Conservation (phyloP, 2,797 vertebrate species). For the Pagetopsis macropterus region DNA sequence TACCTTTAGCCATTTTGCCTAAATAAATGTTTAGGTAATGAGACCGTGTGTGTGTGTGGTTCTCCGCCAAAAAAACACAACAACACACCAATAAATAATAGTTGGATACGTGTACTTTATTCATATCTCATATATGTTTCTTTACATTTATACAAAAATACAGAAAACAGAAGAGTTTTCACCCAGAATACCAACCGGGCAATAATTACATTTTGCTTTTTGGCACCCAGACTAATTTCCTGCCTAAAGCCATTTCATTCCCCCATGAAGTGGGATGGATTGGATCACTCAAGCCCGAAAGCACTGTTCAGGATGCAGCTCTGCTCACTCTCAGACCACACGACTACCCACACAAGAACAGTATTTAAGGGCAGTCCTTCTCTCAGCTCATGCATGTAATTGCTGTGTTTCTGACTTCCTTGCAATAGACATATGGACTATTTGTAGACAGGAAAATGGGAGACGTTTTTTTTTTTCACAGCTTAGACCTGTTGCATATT, state of each 20-base stretch:
- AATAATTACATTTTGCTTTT: conserved; percentile 81
- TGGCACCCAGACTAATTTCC: conserved; percentile 84
- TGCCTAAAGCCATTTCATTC: conserved; percentile 74
- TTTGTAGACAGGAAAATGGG: conserved; percentile 72
- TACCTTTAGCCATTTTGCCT: not conserved
- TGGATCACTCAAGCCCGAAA: conserved; percentile 53
- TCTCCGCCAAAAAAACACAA: not conserved
- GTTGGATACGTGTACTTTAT: conserved; percentile 85
- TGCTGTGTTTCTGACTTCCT: conserved; percentile 28
- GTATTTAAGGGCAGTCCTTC: conserved; percentile 53
- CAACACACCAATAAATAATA: conserved; percentile 18
- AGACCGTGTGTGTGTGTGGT: not conserved
- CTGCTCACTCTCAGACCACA: conserved; percentile 34
- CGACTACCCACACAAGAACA: conserved; percentile 48
- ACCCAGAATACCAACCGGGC: conserved; percentile 79
- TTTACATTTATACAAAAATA: conserved; percentile 89
- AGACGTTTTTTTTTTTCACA: conserved; percentile 74
- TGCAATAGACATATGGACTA: conserved; percentile 47
- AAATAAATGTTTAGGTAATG: not conserved
- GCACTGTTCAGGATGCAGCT: conserved; percentile 52
- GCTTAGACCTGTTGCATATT: conserved; percentile 77
- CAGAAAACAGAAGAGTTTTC: conserved; percentile 86
- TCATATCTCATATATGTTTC: conserved; percentile 85
- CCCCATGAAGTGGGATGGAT: conserved; percentile 48
- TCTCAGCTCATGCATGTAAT: conserved; percentile 50